Percentiles rank a stretch among this genome's conserved stretches.
These are phyloP conservation scores for Dicyrtomina minuta DNA, from an alignment of 2,888 invertebrate genomes.

Conservation along the genomic window DNA sequence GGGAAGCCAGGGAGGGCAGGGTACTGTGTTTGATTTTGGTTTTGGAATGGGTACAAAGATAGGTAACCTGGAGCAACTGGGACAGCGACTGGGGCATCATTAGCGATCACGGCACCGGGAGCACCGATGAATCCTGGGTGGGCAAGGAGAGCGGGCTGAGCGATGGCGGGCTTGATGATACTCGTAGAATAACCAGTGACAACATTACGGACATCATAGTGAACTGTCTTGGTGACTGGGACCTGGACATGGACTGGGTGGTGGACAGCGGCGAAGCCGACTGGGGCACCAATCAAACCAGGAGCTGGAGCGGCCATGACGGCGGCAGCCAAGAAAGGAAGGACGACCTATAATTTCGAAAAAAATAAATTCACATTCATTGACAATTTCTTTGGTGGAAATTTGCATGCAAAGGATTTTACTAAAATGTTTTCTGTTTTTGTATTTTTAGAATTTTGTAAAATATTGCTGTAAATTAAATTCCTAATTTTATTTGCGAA, in stretches of 20 bases:
- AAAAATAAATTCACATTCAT: slow-evolving; percentile 16
- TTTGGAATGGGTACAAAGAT: not conserved
- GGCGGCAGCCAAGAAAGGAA: slow-evolving; percentile 49
- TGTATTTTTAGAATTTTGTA: too few relatives aligned
- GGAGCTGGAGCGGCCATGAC: slow-evolving; percentile 40
- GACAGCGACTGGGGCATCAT: slow-evolving; percentile 29
- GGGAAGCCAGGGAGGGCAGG: not conserved
- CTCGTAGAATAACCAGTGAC: slow-evolving; percentile 56
- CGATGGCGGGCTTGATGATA: slow-evolving; percentile 55
- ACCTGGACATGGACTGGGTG: slow-evolving; percentile 40
- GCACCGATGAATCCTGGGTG: slow-evolving; percentile 15
- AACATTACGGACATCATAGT: slow-evolving; percentile 55
- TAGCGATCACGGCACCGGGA: slow-evolving; percentile 25
- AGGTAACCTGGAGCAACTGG: slow-evolving; percentile 18
- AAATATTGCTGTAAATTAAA: too few relatives aligned
- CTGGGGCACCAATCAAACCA: slow-evolving; percentile 20
- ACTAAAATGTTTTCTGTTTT: too few relatives aligned
- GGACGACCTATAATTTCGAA: slow-evolving; percentile 35
- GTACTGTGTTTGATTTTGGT: not conserved
- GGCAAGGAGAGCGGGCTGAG: slow-evolving; percentile 33
- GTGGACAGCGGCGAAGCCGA: slow-evolving; percentile 17
- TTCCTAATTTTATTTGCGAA: too few relatives aligned
- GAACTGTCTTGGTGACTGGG: slow-evolving; percentile 49
- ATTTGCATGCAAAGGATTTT: too few relatives aligned
- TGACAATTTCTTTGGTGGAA: too few relatives aligned